These are phyloP conservation scores for Siniperca undulata DNA, from an alignment of 2,797 vertebrate genomes.

Conservation along the genomic window DNA sequence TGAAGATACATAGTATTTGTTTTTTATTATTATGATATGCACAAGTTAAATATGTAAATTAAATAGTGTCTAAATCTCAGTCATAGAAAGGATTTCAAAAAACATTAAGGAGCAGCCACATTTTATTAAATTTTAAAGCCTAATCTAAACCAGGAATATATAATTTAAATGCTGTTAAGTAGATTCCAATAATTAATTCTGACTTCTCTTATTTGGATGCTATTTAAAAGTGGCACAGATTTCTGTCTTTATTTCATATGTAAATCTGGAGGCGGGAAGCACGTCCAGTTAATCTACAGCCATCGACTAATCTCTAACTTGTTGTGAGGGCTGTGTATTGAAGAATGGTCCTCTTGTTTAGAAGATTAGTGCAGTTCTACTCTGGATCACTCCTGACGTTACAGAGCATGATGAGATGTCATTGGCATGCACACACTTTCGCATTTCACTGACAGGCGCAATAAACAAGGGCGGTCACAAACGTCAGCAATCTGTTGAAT, in stretches of 20 bases:
- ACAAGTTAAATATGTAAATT: not conserved
- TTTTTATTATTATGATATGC: not conserved
- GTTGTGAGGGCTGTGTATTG: constrained; percentile 58
- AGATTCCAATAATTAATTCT: constrained; percentile 4
- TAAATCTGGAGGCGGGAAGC: constrained; percentile 41
- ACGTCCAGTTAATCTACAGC: constrained; percentile 63
- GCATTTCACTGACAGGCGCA: constrained; percentile 7
- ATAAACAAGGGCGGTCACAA: not conserved
- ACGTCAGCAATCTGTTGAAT: not conserved
- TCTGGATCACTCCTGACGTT: constrained; percentile 24
- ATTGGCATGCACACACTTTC: constrained; percentile 26
- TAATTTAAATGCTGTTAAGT: not conserved
- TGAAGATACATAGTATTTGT: not conserved
- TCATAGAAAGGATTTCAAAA: constrained; percentile 2
- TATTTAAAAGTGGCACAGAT: not conserved
- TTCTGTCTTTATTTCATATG: constrained; percentile 23
- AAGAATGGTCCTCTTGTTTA: constrained; percentile 80
- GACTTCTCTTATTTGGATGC: not conserved
- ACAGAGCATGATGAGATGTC: constrained; percentile 15
- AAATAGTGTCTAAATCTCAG: not conserved
- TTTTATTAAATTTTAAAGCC: not conserved
- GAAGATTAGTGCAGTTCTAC: constrained; percentile 70
- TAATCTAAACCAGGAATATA: not conserved
- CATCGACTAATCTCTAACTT: constrained; percentile 71
- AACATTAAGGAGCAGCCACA: not conserved